Evolutionary conservation across 2,888 invertebrate genomes (phyloP), one percentile per base, ranked within the genome.

Genomic region (Biston stratarius): DNA sequence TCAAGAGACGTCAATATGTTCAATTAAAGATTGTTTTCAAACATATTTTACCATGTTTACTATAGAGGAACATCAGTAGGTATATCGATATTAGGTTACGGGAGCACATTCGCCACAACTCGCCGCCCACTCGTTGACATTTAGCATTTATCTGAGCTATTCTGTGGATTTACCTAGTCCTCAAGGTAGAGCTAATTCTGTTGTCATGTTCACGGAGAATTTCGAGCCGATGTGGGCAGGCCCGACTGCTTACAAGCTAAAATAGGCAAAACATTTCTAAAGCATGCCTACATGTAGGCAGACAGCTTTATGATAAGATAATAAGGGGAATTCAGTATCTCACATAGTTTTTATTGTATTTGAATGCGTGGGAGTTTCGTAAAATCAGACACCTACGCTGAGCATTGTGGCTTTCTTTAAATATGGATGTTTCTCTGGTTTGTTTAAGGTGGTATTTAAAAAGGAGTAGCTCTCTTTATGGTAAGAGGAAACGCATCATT

Each of bases 41-140:
- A 1, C 24, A 24, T 24, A 24, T 24, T 24, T 24, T 24, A 24
- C 24, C 24, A 24, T 24, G 24, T 24, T 24, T 24, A 24, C 24
- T 24, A 24, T 24, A 24, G 24, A n/a, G n/a, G n/a, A 24, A 24
- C 3, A 24, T 24, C 24, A 24, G 3, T 24, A 24, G 24, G 24
- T 24, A 24, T 24, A 24, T 24, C 3, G 24, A 47, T 15, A 47
- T 47, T 14, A 47, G 47, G 42, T 53, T 59, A 40, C 44, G 45
- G 33, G 15, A 61, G 47, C 61, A 66, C 38, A 15, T 42, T 34
- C 48, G 55, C 57, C 79, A 47, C 61, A 61, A 38, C 15, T 40
- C 42, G 57, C 56, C 79, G 57, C 83, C 79, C 72, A 79, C 79
- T 69, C 70, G 11, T 57, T 78, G 79, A 77, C 78, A 78, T 81